Evolutionary conservation across 2,113 vertebrate genomes (phyloP), one percentile per base, ranked within the genome.

Genomic region (Crypturellus undulatus): DNA sequence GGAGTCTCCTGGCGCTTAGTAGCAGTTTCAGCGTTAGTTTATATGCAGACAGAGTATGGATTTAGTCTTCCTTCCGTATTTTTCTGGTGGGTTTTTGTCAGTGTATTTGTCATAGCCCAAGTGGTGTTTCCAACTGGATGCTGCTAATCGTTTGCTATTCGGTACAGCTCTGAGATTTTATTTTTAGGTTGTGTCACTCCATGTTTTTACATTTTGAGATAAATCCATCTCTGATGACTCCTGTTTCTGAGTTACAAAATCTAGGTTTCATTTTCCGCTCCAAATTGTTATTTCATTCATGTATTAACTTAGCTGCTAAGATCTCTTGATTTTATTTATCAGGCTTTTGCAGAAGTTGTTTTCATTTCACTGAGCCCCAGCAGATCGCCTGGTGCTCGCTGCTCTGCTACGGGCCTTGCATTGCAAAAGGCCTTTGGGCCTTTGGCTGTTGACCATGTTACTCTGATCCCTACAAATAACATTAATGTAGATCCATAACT

Each of bases 111-210:
- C 80, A 84, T 52, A 90, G 79, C 88, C 83, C 90, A 79, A 93
- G 91, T 82, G 78, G 63, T 67, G 40, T 93, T 95, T 93, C 92
- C 92, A 95, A 90, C 83, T 92, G 90, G 88, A 92, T 93, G 94
- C 77, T 84, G 77, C 67, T 96, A 89, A 97, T 90, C 65, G 45
- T 89, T 97, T 96, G 90, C 86, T 90, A 90, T 94, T 94, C 90
- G 84, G 80, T 81, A 79, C 70, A 79, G 89, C 84, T 84, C 88
- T n/a, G 80, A 90, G 59, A 84, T 93, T 94, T 95, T 96, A 96
- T 93, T 94, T 95, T 97, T 93, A 94, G 83, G 30, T 72, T 89
- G 73, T 95, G 88, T 92, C 92, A 87, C 40, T 90, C 40, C 30
- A 19, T 43, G 63, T 43, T 70, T 89, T 96, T 92, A 68, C 77